Conservation (phyloP, 2,888 invertebrate genomes). For the Heteromurus nitidus region DNA sequence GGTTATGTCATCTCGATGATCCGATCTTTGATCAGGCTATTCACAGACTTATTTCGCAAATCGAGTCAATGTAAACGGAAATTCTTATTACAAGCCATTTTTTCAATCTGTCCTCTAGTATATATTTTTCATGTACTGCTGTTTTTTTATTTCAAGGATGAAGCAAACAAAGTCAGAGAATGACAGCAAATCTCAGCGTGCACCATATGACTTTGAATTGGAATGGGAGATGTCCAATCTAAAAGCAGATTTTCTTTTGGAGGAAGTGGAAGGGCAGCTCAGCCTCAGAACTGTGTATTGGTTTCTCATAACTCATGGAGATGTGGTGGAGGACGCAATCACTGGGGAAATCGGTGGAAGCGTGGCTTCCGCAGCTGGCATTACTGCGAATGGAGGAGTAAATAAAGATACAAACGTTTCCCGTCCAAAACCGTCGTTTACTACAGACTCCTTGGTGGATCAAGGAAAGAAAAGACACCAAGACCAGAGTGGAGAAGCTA, state of each 20-base stretch:
- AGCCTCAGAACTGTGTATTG: constrained; percentile 70
- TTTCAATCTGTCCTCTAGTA: not conserved
- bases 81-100: constrained; percentile 1
- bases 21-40: constrained; percentile 72
- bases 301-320: constrained; percentile 71
- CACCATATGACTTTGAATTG: constrained; percentile 55
- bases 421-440: not conserved
- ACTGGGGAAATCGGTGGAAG: constrained; percentile 54
- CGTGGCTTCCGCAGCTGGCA: not conserved
- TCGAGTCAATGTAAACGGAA: constrained; percentile 73
- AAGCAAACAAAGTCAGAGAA: constrained; percentile 68
- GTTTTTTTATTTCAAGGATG: constrained; percentile 63
- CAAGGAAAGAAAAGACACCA: not conserved
- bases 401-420: not conserved
- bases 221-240: constrained; percentile 69
- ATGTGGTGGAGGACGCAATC: constrained; percentile 69
- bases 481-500: not conserved
- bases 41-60: constrained; percentile 72
- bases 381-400: constrained; percentile 22
- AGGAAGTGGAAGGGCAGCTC: constrained; percentile 72
- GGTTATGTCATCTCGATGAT: constrained; percentile 74
- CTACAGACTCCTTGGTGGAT: not conserved
- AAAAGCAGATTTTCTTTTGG: constrained; percentile 71
- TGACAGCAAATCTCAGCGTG: constrained; percentile 17
- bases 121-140: not conserved